phyloP scores from a whole-genome alignment of 2,113 vertebrate species.

The Pseudonaja textilis region DNA sequence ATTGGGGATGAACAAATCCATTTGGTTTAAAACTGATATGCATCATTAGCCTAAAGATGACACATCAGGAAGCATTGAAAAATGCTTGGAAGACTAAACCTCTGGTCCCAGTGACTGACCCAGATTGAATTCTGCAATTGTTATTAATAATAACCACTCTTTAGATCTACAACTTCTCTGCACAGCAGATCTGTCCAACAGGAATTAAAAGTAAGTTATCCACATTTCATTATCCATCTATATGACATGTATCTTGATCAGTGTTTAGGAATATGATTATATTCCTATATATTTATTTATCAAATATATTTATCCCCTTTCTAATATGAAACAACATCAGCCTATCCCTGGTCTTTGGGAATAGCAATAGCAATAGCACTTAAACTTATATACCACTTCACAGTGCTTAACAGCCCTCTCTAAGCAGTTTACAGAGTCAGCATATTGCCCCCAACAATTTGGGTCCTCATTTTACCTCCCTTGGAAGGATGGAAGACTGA shows the following conservation, averaged over 20 bases:
- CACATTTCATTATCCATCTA: neutral
- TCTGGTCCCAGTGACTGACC: neutral
- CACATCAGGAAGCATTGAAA: neutral
- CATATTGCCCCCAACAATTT: no score
- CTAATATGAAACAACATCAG: neutral
- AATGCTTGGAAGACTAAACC: neutral
- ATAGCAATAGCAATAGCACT: no score
- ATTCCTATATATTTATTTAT: no score
- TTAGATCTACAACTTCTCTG: neutral
- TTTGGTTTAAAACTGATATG: neutral
- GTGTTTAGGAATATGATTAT: neutral
- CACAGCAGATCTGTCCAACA: neutral
- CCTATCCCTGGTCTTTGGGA: neutral
- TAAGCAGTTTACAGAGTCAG: no score
- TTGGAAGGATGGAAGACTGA: no score
- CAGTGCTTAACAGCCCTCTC: no score
- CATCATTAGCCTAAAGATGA: neutral
- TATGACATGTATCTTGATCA: neutral
- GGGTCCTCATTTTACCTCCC: no score
- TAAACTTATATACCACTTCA: no score
- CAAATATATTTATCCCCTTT: neutral
- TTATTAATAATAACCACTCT: neutral
- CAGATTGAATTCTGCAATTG: neutral
- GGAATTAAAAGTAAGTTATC: neutral
- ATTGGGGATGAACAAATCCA: neutral